These are phyloP conservation scores for Danio albolineatus DNA, from an alignment of 2,797 vertebrate species.

Conservation along the genomic window DNA sequence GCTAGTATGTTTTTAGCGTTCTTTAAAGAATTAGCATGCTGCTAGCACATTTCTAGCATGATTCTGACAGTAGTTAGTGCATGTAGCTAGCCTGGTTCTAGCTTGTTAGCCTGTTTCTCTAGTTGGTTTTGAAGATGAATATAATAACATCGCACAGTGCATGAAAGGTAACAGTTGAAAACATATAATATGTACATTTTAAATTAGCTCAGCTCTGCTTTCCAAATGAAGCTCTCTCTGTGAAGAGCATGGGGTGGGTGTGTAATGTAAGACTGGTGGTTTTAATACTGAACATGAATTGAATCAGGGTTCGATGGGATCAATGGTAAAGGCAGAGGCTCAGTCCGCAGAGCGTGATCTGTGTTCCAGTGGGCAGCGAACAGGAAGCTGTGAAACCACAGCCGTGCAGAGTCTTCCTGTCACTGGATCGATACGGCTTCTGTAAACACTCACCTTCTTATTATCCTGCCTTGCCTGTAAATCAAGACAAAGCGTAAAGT, in stretches of 20 bases:
- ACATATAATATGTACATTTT: too few species aligned
- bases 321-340: slow-evolving; percentile 62
- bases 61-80: too few species aligned
- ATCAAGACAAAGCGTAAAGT: slow-evolving; percentile 38
- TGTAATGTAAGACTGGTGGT: slow-evolving; percentile 54
- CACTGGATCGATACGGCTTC: slow-evolving; percentile 51
- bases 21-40: too few species aligned
- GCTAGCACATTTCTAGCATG: too few species aligned
- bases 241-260: slow-evolving; percentile 23
- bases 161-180: too few species aligned
- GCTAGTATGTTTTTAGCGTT: too few species aligned
- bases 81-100: too few species aligned
- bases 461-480: slow-evolving; percentile 30
- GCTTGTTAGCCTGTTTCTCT: too few species aligned
- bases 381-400: slow-evolving; percentile 76
- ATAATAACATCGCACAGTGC: too few species aligned
- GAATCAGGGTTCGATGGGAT: slow-evolving; percentile 57
- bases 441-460: slow-evolving; percentile 42
- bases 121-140: too few species aligned
- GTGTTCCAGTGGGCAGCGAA: slow-evolving; percentile 71
- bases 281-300: slow-evolving; percentile 63
- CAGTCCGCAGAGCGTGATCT: slow-evolving; percentile 64
- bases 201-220: not conserved
- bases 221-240: not conserved
- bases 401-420: slow-evolving; percentile 50